phyloP scores from a whole-genome alignment of 2,797 vertebrate species.

The Podarcis siculus region DNA sequence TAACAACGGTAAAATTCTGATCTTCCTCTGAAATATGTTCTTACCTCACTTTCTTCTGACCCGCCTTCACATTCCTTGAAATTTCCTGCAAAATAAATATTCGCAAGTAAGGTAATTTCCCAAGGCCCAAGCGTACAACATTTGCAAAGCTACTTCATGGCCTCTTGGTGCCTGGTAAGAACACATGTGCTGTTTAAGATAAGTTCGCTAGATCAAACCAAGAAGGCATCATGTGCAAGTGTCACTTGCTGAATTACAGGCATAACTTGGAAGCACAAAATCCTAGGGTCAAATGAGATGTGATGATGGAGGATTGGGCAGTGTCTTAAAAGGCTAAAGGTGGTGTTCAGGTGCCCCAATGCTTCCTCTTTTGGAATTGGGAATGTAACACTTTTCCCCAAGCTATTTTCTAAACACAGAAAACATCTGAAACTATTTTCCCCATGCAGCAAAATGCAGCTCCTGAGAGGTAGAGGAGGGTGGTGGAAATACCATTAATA shows the following conservation, averaged over 20 bases:
- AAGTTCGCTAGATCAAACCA: background rate
- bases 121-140: background rate
- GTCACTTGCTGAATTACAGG: background rate
- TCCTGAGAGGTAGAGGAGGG: background rate
- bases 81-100: slow-evolving; percentile 12
- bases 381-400: background rate
- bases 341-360: background rate
- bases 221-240: background rate
- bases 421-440: background rate
- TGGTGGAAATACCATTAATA: background rate
- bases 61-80: background rate
- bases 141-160: background rate
- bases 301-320: too few relatives aligned
- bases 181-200: background rate
- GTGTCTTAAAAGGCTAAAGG: background rate
- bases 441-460: background rate
- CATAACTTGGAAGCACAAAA: background rate
- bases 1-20: background rate
- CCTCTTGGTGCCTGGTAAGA: background rate
- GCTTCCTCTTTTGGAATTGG: background rate
- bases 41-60: background rate
- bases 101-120: background rate
- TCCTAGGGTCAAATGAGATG: too few relatives aligned
- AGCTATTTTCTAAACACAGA: background rate
- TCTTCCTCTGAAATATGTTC: background rate